A percentile compares a stretch with the other conserved stretches of the same genome.
Evolutionary conservation across 2,797 vertebrate genomes (phyloP).

Genomic region (Apogon talboti): DNA sequence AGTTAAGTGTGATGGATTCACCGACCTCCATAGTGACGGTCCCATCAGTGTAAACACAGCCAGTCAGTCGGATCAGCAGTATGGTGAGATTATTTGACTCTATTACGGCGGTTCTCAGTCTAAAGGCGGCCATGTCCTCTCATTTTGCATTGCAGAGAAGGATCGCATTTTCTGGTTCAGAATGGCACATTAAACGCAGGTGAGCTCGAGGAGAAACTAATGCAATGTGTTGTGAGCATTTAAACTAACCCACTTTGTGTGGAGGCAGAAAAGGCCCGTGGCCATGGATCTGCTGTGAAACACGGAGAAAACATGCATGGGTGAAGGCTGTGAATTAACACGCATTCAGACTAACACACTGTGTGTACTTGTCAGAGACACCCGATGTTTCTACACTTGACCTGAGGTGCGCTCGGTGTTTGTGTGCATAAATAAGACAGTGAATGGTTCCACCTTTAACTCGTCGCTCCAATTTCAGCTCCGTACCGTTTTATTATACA

Average conservation of each 20-base stretch:
- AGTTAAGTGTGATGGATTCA: conserved; percentile 57
- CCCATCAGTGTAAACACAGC: conserved; percentile 19
- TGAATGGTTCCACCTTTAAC: conserved; percentile 9
- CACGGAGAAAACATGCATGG: conserved; percentile 37
- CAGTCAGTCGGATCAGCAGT: conserved; percentile 9
- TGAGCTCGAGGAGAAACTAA: conserved; percentile 32
- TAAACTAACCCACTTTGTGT: conserved; percentile 28
- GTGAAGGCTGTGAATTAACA: conserved; percentile 33
- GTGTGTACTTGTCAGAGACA: conserved; percentile 2
- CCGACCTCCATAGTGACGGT: background rate
- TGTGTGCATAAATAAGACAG: conserved; percentile 8
- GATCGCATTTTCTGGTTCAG: conserved; percentile 3
- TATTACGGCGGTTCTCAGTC: conserved; percentile 4
- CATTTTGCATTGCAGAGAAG: background rate
- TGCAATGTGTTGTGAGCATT: conserved; percentile 27
- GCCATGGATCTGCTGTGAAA: conserved; percentile 27
- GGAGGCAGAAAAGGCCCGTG: conserved; percentile 32
- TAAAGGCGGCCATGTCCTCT: conserved; percentile 5
- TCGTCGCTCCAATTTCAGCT: background rate
- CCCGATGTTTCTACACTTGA: conserved; percentile 2
- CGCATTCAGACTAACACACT: background rate
- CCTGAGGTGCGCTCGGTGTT: conserved; percentile 22
- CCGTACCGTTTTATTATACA: too few relatives aligned
- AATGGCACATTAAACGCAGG: conserved; percentile 4
- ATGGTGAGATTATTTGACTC: conserved; percentile 10